A percentile compares a stretch with the other conserved stretches of the same genome.
Conservation (phyloP, 1,140 invertebrate species). For the Dreissena rostriformis region DNA sequence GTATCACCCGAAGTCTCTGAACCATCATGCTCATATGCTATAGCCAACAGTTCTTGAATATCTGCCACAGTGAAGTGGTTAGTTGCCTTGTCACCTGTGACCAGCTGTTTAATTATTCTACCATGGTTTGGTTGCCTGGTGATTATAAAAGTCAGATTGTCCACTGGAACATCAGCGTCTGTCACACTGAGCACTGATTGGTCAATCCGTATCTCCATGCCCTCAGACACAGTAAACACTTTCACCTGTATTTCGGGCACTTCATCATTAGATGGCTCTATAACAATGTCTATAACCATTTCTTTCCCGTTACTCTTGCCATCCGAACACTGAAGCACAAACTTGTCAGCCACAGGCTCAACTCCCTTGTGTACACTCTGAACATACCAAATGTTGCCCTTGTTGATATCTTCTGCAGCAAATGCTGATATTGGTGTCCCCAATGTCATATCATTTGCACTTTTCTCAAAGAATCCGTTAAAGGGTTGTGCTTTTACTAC, state of each 20-base stretch:
- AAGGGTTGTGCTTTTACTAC: slow-evolving; percentile 77
- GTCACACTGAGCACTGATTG: slow-evolving; percentile 80
- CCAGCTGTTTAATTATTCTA: slow-evolving; percentile 73
- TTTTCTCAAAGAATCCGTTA: slow-evolving; percentile 80
- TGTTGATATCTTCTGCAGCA: slow-evolving; percentile 72
- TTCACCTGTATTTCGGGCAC: slow-evolving; percentile 78
- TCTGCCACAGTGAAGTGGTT: slow-evolving; percentile 78
- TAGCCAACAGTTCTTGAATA: slow-evolving; percentile 76
- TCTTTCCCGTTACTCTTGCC: slow-evolving; percentile 76
- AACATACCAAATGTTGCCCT: slow-evolving; percentile 79
- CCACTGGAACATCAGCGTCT: slow-evolving; percentile 80
- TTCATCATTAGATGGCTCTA: slow-evolving; percentile 81
- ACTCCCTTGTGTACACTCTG: slow-evolving; percentile 81
- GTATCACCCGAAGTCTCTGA: slow-evolving; percentile 79
- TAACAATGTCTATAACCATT: slow-evolving; percentile 72
- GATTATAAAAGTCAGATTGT: slow-evolving; percentile 77
- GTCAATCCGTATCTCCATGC: slow-evolving; percentile 80
- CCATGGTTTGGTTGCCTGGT: slow-evolving; percentile 78
- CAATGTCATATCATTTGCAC: slow-evolving; percentile 71
- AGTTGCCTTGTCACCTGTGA: slow-evolving; percentile 70
- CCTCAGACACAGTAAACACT: slow-evolving; percentile 81
- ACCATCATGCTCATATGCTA: slow-evolving; percentile 81
- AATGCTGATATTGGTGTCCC: slow-evolving; percentile 80
- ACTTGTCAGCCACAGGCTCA: slow-evolving; percentile 79
- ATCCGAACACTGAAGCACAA: slow-evolving; percentile 80